Conservation (phyloP, 2,113 vertebrate genomes). For the Siniperca knerii region DNA sequence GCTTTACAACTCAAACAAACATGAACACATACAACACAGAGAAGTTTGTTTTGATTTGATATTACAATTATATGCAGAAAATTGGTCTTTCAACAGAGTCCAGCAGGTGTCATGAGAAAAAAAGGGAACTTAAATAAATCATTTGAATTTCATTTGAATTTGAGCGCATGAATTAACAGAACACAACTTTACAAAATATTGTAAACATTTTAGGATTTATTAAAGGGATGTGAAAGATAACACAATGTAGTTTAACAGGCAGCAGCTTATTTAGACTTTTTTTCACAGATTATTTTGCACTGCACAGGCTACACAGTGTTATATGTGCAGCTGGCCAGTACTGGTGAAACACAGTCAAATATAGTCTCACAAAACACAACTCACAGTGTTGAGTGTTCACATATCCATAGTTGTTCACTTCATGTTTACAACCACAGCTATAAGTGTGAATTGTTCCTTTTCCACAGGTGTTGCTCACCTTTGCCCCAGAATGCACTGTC, state of each 20-base stretch:
- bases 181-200: background rate
- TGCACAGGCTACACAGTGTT: background rate
- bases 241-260: too few relatives aligned
- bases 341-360: background rate
- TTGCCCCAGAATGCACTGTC: slow-evolving; percentile 89
- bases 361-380: background rate
- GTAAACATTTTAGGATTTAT: background rate
- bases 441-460: background rate
- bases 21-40: background rate
- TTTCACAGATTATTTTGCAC: background rate
- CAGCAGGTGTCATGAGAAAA: background rate
- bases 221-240: too few relatives aligned
- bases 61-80: background rate
- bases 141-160: too few relatives aligned
- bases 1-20: background rate
- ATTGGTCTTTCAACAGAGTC: too few relatives aligned
- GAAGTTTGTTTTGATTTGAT: background rate
- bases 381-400: background rate
- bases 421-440: background rate
- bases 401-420: background rate
- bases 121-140: background rate
- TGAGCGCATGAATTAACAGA: background rate
- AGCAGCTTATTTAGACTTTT: background rate
- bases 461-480: slow-evolving; percentile 80
- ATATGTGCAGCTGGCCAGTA: background rate